Evolutionary conservation across 23 tunicate genomes (phyloP).

Genomic region (Styela clava): DNA sequence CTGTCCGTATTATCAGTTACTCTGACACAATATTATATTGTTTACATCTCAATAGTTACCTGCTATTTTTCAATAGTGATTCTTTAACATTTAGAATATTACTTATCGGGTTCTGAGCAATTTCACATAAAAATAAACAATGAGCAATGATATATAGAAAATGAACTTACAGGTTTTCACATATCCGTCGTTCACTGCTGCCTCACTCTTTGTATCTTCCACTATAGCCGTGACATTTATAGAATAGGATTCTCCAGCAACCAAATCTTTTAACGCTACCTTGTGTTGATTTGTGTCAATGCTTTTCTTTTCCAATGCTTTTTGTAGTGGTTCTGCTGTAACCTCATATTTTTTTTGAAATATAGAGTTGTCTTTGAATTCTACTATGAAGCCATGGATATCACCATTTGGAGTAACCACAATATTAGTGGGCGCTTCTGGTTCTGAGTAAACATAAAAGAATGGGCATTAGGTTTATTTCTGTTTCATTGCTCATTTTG

Average conservation of each 20-base stretch:
- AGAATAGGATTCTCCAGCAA: neutral
- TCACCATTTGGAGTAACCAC: neutral
- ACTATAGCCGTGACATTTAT: neutral
- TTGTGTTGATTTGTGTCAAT: neutral
- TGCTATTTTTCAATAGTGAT: too few relatives aligned
- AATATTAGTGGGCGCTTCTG: neutral
- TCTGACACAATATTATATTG: too few relatives aligned
- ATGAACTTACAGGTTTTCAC: neutral
- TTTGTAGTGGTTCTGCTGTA: neutral
- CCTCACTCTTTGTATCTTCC: neutral
- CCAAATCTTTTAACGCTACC: neutral
- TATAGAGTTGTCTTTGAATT: neutral
- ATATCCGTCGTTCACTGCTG: neutral
- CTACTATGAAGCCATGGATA: neutral
- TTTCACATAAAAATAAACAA: too few relatives aligned
- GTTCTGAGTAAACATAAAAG: neutral
- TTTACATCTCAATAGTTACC: too few relatives aligned
- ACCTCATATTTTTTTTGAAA: neutral
- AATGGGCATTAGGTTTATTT: neutral
- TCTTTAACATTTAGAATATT: too few relatives aligned
- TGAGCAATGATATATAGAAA: too few relatives aligned
- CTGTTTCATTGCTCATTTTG: too few relatives aligned
- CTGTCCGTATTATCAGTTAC: too few relatives aligned
- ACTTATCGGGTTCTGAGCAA: too few relatives aligned
- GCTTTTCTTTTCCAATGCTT: neutral